Conservation (phyloP, 2,888 invertebrate species). For the Watsonalla binaria region DNA sequence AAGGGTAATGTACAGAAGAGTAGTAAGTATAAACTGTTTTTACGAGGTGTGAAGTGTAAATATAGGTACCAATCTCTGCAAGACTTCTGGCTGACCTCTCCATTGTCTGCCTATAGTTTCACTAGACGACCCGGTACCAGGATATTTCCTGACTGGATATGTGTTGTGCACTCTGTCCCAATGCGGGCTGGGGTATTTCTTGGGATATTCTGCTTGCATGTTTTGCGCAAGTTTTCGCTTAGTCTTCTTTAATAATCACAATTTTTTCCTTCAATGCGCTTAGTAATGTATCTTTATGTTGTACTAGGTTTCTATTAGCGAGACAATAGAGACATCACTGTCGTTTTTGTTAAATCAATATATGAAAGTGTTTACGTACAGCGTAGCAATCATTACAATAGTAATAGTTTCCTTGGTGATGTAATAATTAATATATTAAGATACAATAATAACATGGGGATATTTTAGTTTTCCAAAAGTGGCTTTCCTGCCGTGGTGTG, state of each 20-base stretch:
- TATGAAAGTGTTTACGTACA: neutral
- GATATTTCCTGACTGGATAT: constrained; percentile 52
- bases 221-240: constrained; percentile 1
- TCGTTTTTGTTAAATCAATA: too few species aligned
- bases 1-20: too few species aligned
- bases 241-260: neutral
- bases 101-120: constrained; percentile 44
- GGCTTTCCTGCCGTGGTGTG: too few species aligned
- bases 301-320: too few species aligned
- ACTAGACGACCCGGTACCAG: constrained; percentile 44
- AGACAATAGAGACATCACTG: too few species aligned
- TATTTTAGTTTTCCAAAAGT: too few species aligned
- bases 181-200: constrained; percentile 31
- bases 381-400: neutral
- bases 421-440: neutral
- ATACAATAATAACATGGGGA: too few species aligned
- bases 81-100: constrained; percentile 45
- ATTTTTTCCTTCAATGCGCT: neutral
- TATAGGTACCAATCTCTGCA: constrained; percentile 31
- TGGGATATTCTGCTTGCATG: constrained; percentile 56
- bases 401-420: neutral
- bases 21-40: too few species aligned
- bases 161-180: constrained; percentile 56
- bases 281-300: neutral
- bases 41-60: neutral